Conservation (phyloP, 2,113 vertebrate genomes). For the Cryptomyrus ogoouensis region DNA sequence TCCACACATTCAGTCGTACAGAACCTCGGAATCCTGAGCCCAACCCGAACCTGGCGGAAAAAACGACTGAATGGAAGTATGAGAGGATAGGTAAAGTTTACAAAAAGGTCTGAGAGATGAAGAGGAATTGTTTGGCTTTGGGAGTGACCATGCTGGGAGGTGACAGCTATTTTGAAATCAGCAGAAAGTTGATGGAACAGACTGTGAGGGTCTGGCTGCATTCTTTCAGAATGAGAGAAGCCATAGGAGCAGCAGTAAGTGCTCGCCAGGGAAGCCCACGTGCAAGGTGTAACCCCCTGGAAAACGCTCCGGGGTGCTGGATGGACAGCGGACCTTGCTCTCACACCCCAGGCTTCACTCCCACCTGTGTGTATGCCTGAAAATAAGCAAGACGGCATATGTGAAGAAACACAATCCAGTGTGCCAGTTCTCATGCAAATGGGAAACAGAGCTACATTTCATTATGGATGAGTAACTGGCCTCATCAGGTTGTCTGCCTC, state of each 20-base stretch:
- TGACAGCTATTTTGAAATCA: not conserved
- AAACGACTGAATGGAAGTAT: not conserved
- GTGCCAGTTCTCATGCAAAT: not conserved
- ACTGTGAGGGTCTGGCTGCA: not conserved
- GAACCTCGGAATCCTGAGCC: slow-evolving; percentile 9
- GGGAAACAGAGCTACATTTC: not conserved
- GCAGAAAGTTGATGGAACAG: not conserved
- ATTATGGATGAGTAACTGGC: not conserved
- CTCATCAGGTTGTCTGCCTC: not conserved
- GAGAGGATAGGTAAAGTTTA: not conserved
- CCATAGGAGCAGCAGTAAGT: not conserved
- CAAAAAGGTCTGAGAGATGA: not conserved
- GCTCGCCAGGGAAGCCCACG: not conserved
- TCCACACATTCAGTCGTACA: slow-evolving; percentile 37
- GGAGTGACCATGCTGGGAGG: not conserved
- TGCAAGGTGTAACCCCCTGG: not conserved
- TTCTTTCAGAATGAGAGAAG: not conserved
- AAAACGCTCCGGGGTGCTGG: not conserved
- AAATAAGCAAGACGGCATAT: not conserved
- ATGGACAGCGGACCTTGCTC: not conserved
- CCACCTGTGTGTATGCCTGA: not conserved
- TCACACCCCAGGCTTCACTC: not conserved
- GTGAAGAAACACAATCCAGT: not conserved
- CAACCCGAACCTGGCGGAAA: not conserved
- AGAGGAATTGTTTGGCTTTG: not conserved